Evolutionary conservation across 2,797 vertebrate genomes (phyloP).

Genomic region (Pipistrellus pygmaeus): DNA sequence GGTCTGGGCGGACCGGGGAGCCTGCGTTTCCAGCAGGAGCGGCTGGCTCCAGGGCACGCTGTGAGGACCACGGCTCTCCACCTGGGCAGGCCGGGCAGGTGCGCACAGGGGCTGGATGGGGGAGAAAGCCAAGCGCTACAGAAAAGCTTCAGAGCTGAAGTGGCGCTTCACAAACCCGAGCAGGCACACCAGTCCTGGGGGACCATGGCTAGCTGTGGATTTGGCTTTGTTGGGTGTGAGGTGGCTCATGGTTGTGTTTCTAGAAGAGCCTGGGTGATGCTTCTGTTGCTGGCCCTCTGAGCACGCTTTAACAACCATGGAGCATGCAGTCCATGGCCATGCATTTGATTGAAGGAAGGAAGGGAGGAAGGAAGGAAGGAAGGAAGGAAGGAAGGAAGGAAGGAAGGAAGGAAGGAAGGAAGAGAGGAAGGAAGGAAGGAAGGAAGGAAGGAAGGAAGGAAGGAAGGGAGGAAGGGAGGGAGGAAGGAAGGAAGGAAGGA

Average conservation of each 20-base stretch:
- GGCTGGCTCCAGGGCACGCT: not conserved
- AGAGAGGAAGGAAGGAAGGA: too few relatives aligned
- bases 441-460: too few relatives aligned
- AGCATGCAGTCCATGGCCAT: too few relatives aligned
- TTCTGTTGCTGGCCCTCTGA: not conserved
- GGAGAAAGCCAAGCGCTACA: not conserved
- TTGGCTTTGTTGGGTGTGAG: not conserved
- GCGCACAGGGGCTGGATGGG: rapidly evolving
- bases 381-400: not conserved
- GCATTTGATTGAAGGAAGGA: not conserved
- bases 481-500: rapidly evolving
- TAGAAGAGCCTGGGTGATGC: not conserved
- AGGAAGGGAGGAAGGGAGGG: rapidly evolving
- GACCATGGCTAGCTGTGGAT: not conserved
- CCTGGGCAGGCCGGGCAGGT: not conserved
- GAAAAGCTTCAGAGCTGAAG: not conserved
- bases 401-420: too few relatives aligned
- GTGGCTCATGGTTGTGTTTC: not conserved
- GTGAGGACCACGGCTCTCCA: not conserved
- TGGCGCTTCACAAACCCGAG: not conserved
- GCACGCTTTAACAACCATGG: not conserved
- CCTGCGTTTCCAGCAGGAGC: not conserved
- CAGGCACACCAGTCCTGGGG: not conserved
- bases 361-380: too few relatives aligned
- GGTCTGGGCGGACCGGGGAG: not conserved